Base-by-base conservation (phyloP, 2,113 vertebrate genomes). In the Benitochromis conjunctus region DNA sequence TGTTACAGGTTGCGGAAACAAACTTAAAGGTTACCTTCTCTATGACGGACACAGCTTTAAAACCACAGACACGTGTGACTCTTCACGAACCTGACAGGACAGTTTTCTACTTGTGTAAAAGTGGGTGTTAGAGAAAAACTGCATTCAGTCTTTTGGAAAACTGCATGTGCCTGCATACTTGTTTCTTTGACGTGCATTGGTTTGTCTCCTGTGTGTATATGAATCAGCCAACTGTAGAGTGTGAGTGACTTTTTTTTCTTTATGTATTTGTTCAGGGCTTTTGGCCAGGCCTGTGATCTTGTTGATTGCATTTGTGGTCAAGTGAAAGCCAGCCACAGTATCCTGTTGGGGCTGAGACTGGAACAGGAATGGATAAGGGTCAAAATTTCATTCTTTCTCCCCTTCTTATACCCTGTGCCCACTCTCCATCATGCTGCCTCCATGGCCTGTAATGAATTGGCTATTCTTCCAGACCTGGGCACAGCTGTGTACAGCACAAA, bases 361-460 rank as follows among this genome's bases (percentile, higher is more conserved):
- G 57, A 87, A 21, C 21, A 53, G 55, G 85, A 94, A 89, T 88
- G 92, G 92, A 91, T 69, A 81, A 77, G 12, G 74, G 56, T 74
- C 80, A 90, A 56, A 80, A 90, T 83, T 91, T 85, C 55, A 74
- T 80, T 88, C 84, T 91, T 34, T 55, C 29, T 62, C 14, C 58
- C 55, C 31, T 48, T 64, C 24, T 16, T 14, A 3, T 56, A 6
- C 78, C 41, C 54, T 4, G 2, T 43, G 62, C 88, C 58, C n/a
- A 29, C 36, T 56, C 54, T 89, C 58, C 82, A 81, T 87, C 88
- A 79, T 1, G 7, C 66, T 79, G 34, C 76, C 41, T 83, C 62
- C 43, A 84, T 71, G 38, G 53, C 82, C 2, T 82, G 85, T 94
- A 95, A 95, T 92, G 84, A 95, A 95, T 93, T 89, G 93, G 90